Evolutionary conservation across 2,113 vertebrate species (phyloP).

Genomic region (Oncorhynchus tshawytscha): DNA sequence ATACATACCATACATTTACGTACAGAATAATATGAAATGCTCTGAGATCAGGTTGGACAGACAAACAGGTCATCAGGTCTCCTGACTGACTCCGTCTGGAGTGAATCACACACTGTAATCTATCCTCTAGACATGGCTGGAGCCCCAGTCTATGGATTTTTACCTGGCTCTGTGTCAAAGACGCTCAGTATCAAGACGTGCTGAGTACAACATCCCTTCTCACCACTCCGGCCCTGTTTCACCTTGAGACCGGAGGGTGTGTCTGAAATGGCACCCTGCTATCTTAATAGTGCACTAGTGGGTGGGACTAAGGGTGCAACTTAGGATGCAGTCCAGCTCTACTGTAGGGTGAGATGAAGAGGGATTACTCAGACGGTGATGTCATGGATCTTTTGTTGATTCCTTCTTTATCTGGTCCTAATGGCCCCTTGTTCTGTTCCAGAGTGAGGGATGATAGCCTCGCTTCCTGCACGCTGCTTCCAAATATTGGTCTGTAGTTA

Average conservation of each 20-base stretch:
- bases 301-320: no score
- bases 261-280: not conserved
- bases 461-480: slow-evolving; percentile 11
- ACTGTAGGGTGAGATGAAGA: slow-evolving; percentile 25
- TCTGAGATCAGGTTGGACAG: no score
- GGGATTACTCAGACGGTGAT: slow-evolving; percentile 62
- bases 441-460: slow-evolving; percentile 59
- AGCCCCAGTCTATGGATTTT: slow-evolving; percentile 31
- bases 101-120: slow-evolving; percentile 44
- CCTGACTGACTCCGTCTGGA: slow-evolving; percentile 35
- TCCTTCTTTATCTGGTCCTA: slow-evolving; percentile 61
- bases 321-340: not conserved
- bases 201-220: no score
- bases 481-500: slow-evolving; percentile 33
- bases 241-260: slow-evolving; percentile 14
- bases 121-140: slow-evolving; percentile 25
- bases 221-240: not conserved
- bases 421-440: slow-evolving; percentile 41
- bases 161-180: slow-evolving; percentile 10
- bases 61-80: no score
- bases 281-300: no score
- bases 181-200: slow-evolving; percentile 17
- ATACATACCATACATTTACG: no score
- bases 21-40: no score
- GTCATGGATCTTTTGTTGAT: slow-evolving; percentile 69